Base-by-base conservation (phyloP, 2,797 vertebrate species). In the Eulemur rubriventer region DNA sequence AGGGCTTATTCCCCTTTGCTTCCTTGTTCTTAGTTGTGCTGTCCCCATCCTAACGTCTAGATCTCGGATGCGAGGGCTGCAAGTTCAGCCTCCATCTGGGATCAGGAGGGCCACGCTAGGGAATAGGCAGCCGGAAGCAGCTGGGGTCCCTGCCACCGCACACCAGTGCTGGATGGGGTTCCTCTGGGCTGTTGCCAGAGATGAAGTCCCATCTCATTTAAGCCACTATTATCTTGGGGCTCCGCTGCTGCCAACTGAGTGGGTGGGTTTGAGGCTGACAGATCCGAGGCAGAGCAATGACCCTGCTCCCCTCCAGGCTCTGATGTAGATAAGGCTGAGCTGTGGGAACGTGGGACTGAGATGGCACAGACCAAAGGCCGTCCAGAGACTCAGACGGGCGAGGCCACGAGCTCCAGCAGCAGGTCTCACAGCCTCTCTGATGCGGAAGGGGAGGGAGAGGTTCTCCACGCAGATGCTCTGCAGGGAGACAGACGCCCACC, bases 141-240 rank as follows among this genome's bases (percentile, higher is more conserved):
- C n/a, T 33, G 4, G 43, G 55, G 69, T 35, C 16, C 80, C 43
- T 9, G 24, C 30, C 2, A 0, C 0, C 30, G 7, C 26, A 8
- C 30, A 0, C 16, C 35, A 18, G 41, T 1, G 13, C 41, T 3
- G 1, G 35, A 33, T 3, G 8, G n/a, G 43, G 65, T 41, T 35
- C 20, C 94, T 50, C 81, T 7, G n/a, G 79, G 92, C 13, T 75
- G 43, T 46, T 7, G 38, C 28, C 6, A 14, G 50, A 67, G 41
- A 61, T 24, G 63, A 57, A 52, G 24, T 38, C 28, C 69, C 5
- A 41, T 4, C 75, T 61, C 33, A 1, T 10, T 12, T 41, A 52
- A 86, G 30, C 48, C 80, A 11, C 61, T 1, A 7, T 11, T n/a
- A 24, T 5, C 30, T 84, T 43, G 35, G 65, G 70, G n/a, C 30